Evolutionary conservation across 2,888 invertebrate genomes (phyloP), one percentile per base, ranked within the genome.

Genomic region (Perizoma flavofasciatum): DNA sequence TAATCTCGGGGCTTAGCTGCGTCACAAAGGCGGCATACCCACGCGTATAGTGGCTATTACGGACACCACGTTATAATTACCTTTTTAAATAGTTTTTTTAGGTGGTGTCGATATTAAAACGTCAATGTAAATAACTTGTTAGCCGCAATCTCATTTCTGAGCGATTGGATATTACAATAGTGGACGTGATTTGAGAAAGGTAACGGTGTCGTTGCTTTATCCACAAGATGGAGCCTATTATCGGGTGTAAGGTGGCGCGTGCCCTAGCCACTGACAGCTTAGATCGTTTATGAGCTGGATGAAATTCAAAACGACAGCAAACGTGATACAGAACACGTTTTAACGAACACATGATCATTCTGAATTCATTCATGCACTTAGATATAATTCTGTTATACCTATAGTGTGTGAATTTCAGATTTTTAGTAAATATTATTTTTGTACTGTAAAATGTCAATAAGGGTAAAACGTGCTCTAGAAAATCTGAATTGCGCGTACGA

Each of bases 91-190:
- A 88, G 90, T 90, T 92, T 92, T 89, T 88, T 88, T 83, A 77
- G 22, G 22, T 22, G 22, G 75, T 83, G 84, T 85, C 81, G 89
- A 88, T 90, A 92, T 92, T 92, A 91, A 92, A 91, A 92, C 91
- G 92, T 92, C 92, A 92, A 91, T 89, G 92, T 92, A 92, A 92
- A 91, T 92, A 92, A 92, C 92, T 92, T 92, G 92, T 92, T 92
- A 92, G 92, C 91, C 89, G 92, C 92, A 89, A 92, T 91, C 92
- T 92, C 92, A 92, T 92, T 92, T 91, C 91, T 88, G 85, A 84
- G 82, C 90, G 89, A 90, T 91, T 92, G 92, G 89, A 89, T 91
- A 90, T 91, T 89, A 91, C 92, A 92, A 92, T 92, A 89, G 92
- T 88, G 92, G 89, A 92, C 92, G 92, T 92, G 92, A 90, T 90